phyloP scores from a whole-genome alignment of 2,113 vertebrate species.

The Tachysurus fulvidraco region DNA sequence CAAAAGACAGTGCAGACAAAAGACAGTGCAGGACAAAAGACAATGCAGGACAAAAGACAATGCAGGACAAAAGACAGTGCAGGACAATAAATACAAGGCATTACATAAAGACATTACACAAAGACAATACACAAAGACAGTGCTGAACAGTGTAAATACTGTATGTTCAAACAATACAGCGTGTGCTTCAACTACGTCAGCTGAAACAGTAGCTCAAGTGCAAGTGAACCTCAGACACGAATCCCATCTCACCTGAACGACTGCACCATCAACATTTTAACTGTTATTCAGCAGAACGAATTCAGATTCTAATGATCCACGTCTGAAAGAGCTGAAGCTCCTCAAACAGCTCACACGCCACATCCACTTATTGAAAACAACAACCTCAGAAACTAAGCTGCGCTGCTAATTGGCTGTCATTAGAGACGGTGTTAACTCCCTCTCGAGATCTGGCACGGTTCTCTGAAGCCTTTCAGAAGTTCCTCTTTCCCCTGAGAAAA shows the following conservation, averaged over 20 bases:
- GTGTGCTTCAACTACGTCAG: background rate
- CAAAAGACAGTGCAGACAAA: too few relatives aligned
- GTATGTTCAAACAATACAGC: too few relatives aligned
- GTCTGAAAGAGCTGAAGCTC: background rate
- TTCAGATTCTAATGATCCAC: background rate
- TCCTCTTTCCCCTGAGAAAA: conserved; percentile 34
- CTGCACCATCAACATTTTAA: background rate
- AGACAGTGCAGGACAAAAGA: too few relatives aligned
- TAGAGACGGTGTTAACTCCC: background rate
- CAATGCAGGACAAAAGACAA: too few relatives aligned
- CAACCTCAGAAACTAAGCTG: background rate
- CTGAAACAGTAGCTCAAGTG: background rate
- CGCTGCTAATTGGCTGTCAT: conserved; percentile 7
- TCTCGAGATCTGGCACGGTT: conserved; percentile 12
- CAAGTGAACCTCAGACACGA: background rate
- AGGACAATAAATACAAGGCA: too few relatives aligned
- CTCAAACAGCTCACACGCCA: background rate
- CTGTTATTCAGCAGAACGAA: background rate
- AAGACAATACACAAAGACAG: too few relatives aligned
- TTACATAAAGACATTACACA: too few relatives aligned
- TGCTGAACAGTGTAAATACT: too few relatives aligned
- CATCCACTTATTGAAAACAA: background rate
- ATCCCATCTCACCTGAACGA: background rate
- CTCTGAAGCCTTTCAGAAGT: conserved; percentile 16
- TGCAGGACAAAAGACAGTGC: too few relatives aligned